These are phyloP conservation scores for Seira ritae DNA, from an alignment of 2,888 invertebrate genomes.

Conservation along the genomic window DNA sequence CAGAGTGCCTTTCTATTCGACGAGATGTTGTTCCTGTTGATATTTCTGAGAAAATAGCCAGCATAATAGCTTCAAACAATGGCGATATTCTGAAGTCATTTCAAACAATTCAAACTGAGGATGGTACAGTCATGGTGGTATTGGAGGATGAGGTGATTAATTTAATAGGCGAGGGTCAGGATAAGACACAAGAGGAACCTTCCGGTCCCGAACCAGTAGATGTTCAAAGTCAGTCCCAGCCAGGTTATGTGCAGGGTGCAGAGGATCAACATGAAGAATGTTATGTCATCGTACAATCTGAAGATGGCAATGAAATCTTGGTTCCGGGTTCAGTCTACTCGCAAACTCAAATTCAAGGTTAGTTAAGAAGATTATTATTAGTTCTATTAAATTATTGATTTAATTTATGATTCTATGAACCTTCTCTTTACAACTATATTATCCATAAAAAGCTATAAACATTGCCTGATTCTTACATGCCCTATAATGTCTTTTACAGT, in stretches of 20 bases:
- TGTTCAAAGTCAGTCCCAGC: no score
- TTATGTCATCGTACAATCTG: not conserved
- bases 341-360: no score
- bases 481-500: no score
- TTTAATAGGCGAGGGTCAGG: not conserved
- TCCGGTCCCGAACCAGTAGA: not conserved
- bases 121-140: conserved; percentile 53
- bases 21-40: not conserved
- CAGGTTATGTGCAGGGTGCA: not conserved
- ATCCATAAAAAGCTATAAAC: no score
- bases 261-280: not conserved
- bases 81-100: not conserved
- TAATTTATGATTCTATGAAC: no score
- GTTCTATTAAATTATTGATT: no score
- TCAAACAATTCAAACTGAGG: conserved; percentile 43
- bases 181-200: not conserved
- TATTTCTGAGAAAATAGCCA: not conserved
- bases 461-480: no score
- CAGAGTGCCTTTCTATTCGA: no score
- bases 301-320: not conserved
- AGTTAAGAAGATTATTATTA: no score
- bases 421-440: no score
- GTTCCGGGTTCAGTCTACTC: not conserved
- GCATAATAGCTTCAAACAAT: not conserved
- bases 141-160: conserved; percentile 34